These are phyloP conservation scores for Leptogaster cylindrica DNA, from an alignment of 2,888 invertebrate genomes.

Conservation along the genomic window DNA sequence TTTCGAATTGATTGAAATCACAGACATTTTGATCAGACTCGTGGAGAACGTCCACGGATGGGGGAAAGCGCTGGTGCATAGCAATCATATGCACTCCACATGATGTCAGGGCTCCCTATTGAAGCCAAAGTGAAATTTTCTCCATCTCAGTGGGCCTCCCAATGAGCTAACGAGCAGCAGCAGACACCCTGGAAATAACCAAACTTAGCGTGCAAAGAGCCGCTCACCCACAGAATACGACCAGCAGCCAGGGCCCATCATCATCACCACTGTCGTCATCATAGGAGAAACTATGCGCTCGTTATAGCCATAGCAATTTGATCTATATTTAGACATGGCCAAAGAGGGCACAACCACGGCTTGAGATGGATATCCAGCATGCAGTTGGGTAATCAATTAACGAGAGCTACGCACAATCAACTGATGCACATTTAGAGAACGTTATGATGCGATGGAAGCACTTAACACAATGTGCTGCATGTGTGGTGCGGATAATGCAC, in stretches of 20 bases:
- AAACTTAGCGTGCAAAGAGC: constrained; percentile 24
- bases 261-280: constrained; percentile 29
- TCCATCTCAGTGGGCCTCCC: constrained; percentile 35
- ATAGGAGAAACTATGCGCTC: not conserved
- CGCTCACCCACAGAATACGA: constrained; percentile 29
- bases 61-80: not conserved
- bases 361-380: constrained; percentile 31
- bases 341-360: constrained; percentile 25
- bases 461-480: constrained; percentile 31
- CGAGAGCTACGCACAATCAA: constrained; percentile 29
- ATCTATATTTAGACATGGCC: constrained; percentile 35
- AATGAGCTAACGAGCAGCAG: constrained; percentile 41
- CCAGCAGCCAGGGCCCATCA: constrained; percentile 24
- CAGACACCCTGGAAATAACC: constrained; percentile 42
- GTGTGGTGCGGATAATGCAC: constrained; percentile 28
- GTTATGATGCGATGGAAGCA: constrained; percentile 1
- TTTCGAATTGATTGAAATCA: constrained; percentile 41
- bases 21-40: constrained; percentile 40
- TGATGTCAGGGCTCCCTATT: constrained; percentile 14
- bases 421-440: constrained; percentile 30
- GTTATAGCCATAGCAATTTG: constrained; percentile 15
- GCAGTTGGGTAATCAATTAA: constrained; percentile 42
- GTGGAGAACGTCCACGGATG: not conserved
- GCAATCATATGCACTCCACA: constrained; percentile 41
- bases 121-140: constrained; percentile 22